Percentiles rank a stretch among this genome's conserved stretches.
Evolutionary conservation across 2,888 invertebrate genomes (phyloP).

Genomic region (Drosophila rubida): DNA sequence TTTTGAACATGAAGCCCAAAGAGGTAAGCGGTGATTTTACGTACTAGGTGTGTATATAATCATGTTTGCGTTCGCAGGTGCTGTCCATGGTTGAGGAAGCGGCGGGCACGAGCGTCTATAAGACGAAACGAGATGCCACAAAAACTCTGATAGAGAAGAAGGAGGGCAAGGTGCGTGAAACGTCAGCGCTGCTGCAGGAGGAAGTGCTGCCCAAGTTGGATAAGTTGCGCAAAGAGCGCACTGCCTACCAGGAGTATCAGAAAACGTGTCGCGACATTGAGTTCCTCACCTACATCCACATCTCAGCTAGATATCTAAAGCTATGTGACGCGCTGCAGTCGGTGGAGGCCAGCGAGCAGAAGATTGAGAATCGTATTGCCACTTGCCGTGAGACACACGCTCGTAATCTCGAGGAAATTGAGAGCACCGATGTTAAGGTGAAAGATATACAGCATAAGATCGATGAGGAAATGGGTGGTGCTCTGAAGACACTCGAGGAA

Average conservation of each 20-base stretch:
- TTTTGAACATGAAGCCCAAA: constrained; percentile 98
- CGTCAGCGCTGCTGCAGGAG: constrained; percentile 91
- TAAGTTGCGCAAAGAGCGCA: constrained; percentile 93
- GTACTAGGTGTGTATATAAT: not conserved
- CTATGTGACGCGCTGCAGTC: constrained; percentile 85
- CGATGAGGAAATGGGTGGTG: constrained; percentile 89
- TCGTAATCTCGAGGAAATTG: constrained; percentile 86
- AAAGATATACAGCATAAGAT: constrained; percentile 88
- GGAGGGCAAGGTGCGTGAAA: constrained; percentile 94
- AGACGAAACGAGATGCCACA: constrained; percentile 94
- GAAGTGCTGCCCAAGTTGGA: constrained; percentile 96
- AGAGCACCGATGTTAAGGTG: constrained; percentile 87
- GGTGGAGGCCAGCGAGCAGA: constrained; percentile 86
- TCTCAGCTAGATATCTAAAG: constrained; percentile 85
- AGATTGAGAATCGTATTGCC: constrained; percentile 86
- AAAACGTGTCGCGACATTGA: constrained; percentile 94
- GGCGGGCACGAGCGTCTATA: constrained; percentile 98
- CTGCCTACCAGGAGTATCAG: constrained; percentile 94
- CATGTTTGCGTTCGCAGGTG: constrained; percentile 86
- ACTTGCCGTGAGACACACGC: constrained; percentile 87
- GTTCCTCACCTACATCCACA: constrained; percentile 89
- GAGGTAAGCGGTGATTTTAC: constrained; percentile 88
- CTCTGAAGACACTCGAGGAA: constrained; percentile 88
- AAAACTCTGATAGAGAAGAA: constrained; percentile 96
- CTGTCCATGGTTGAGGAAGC: constrained; percentile 99